phyloP scores from a whole-genome alignment of 2,113 vertebrate species.

The Scalopus aquaticus region DNA sequence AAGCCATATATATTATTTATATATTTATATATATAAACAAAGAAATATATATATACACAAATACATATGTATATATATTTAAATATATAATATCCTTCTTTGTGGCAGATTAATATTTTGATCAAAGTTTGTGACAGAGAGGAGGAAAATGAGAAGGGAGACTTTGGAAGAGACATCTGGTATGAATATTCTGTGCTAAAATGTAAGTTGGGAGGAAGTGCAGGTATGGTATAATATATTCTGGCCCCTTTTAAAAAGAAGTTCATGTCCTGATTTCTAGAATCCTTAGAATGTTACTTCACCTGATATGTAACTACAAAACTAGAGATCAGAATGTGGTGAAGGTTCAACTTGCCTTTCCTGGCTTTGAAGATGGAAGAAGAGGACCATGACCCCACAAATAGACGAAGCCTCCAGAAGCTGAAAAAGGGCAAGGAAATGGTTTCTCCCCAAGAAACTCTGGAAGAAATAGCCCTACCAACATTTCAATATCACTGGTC shows the following conservation, averaged over 20 bases:
- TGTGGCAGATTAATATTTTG: not conserved
- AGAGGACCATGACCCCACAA: not conserved
- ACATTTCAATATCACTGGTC: too few species aligned
- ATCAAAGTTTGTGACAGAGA: not conserved
- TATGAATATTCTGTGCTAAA: not conserved
- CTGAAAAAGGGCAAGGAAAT: not conserved
- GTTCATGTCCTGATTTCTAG: not conserved
- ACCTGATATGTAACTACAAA: not conserved
- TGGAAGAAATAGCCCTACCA: not conserved
- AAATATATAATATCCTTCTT: not conserved
- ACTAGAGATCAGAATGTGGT: not conserved
- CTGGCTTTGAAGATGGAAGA: not conserved
- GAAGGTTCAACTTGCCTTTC: not conserved
- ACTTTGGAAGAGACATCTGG: not conserved
- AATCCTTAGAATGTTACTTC: not conserved
- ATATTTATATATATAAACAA: not conserved
- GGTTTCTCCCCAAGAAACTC: not conserved
- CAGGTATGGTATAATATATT: not conserved
- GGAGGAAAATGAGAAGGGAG: not conserved
- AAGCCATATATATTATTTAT: not conserved
- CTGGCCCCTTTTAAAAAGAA: not conserved
- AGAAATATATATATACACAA: not conserved
- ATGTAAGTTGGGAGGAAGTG: not conserved
- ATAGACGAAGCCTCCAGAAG: not conserved
- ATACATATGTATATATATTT: too few species aligned